These are phyloP conservation scores for Pammene aurita DNA, from an alignment of 2,888 invertebrate species.

Conservation along the genomic window DNA sequence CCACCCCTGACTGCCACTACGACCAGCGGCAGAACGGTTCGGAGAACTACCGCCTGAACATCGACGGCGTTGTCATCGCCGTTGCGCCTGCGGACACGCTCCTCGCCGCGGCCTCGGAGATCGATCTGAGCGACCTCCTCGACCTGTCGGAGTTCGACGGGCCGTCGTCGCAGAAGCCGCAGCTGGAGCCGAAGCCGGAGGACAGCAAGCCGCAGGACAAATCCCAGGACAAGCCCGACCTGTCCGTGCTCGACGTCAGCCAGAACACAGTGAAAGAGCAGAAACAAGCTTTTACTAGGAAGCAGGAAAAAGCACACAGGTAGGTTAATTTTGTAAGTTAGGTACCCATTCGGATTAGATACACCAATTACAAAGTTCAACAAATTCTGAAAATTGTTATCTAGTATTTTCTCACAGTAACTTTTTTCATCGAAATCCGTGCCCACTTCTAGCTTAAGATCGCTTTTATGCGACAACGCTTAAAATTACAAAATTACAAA, in stretches of 20 bases:
- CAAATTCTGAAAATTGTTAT: neutral
- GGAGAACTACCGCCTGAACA: constrained; percentile 87
- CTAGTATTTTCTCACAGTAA: too few species aligned
- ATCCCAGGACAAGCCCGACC: constrained; percentile 47
- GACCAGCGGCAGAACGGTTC: constrained; percentile 91
- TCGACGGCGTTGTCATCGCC: constrained; percentile 87
- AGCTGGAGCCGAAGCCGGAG: constrained; percentile 45
- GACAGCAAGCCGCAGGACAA: constrained; percentile 36
- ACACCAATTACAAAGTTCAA: neutral
- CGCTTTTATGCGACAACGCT: too few species aligned
- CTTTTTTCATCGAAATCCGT: too few species aligned
- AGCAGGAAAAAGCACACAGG: constrained; percentile 75
- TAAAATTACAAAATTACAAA: too few species aligned
- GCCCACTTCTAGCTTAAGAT: too few species aligned
- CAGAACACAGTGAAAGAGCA: constrained; percentile 59
- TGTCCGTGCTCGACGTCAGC: constrained; percentile 53
- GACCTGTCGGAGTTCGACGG: constrained; percentile 64
- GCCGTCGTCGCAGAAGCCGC: constrained; percentile 50
- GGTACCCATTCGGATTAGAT: neutral
- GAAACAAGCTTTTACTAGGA: constrained; percentile 62
- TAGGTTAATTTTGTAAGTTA: constrained; percentile 48
- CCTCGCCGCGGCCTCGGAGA: constrained; percentile 79
- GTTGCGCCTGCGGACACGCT: constrained; percentile 85
- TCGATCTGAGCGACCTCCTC: constrained; percentile 69
- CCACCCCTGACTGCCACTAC: constrained; percentile 69